Evolutionary conservation across 2,888 invertebrate species (phyloP), one percentile per base, ranked within the genome.

Genomic region (Oligia latruncula): DNA sequence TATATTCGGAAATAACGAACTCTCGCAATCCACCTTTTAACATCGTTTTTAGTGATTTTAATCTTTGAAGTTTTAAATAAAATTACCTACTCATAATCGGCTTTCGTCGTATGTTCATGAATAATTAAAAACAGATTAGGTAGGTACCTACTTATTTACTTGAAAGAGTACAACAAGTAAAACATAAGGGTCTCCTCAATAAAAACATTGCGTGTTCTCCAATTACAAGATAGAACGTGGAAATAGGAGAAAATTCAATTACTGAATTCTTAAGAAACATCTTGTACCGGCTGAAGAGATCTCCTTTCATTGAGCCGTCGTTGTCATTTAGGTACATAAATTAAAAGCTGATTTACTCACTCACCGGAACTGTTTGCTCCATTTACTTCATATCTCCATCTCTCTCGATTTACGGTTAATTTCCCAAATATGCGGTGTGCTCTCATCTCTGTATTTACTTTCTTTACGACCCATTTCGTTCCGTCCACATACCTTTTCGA

Each of bases 341-440:
- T 87, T 64, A 64, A 79, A 71, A 15, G 40, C 35, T 20, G 35
- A 83, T 78, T 52, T 55, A 49, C 66, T 17, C 74, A 17, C 49
- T 83, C 70, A n/a, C 40, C 52, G 58, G 13, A 68, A 65, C 65
- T 17, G 23, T 43, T 20, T 52, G 65, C 80, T 68, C 67, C 84
- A 74, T 87, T 79, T 62, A 66, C 35, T 72, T 35, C 60, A 84
- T 17, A 72, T 71, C 73, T 65, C 68, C 49, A 75, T 84, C 70
- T 13, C 43, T 70, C 40, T 52, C 15, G 29, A 80, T 74, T 84
- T 72, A 66, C 46, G 58, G 62, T 71, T 74, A 55, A 78, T 68
- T 83, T 67, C 29, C 13, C 29, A 62, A 87, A 80, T 55, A 80
- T 75, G 20, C 58, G 87, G 72, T 80, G 71, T 84, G 55, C 65